phyloP scores from a whole-genome alignment of 2,888 invertebrate species.

The Tinea semifulvella region DNA sequence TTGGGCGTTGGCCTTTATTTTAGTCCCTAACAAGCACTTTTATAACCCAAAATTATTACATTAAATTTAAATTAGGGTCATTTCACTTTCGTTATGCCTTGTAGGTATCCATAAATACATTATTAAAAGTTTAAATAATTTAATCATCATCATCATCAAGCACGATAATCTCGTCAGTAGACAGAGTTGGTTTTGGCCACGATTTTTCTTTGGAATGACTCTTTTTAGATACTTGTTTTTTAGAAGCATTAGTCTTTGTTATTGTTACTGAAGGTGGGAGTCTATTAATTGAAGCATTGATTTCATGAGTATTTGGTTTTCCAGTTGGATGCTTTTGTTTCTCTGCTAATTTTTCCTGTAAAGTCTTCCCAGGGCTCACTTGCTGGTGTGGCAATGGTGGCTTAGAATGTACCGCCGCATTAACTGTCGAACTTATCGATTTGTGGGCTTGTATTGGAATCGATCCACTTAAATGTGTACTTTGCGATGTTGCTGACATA shows the following conservation, averaged over 20 bases:
- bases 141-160: constrained; percentile 45
- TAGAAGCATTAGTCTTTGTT: constrained; percentile 48
- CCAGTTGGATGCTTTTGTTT: constrained; percentile 61
- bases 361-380: constrained; percentile 69
- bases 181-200: constrained; percentile 38
- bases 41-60: too few relatives aligned
- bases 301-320: constrained; percentile 25
- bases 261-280: constrained; percentile 62
- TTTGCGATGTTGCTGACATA: constrained; percentile 24
- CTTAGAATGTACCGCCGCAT: constrained; percentile 38
- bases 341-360: constrained; percentile 75
- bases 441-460: constrained; percentile 32
- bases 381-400: constrained; percentile 50
- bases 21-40: too few relatives aligned
- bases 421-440: constrained; percentile 35
- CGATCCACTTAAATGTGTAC: neutral
- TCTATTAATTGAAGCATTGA: constrained; percentile 48
- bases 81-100: too few relatives aligned
- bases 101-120: too few relatives aligned
- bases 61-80: too few relatives aligned
- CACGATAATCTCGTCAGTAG: constrained; percentile 51
- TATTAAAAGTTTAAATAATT: neutral
- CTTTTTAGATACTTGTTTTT: constrained; percentile 24
- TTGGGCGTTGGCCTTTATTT: too few relatives aligned
- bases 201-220: constrained; percentile 27